Conservation (phyloP, 2,888 invertebrate species). For the Crocallis elinguaria region DNA sequence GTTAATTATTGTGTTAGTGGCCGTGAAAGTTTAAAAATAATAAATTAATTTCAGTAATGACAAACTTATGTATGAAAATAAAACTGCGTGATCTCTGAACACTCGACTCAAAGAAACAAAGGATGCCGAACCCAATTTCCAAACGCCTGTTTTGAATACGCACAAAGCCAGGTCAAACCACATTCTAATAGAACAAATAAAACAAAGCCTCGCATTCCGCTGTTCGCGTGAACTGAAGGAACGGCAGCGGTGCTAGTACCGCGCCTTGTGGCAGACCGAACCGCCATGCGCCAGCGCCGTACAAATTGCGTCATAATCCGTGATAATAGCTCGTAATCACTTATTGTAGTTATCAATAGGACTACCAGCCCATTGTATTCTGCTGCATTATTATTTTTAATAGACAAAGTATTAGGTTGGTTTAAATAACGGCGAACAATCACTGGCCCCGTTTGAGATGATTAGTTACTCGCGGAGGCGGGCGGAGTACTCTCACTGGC, state of each 20-base stretch:
- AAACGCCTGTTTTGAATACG: too few species aligned
- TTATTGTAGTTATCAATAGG: constrained; percentile 25
- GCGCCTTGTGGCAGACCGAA: constrained; percentile 21
- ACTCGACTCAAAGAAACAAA: too few species aligned
- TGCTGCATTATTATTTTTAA: constrained; percentile 10
- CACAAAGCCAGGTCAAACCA: neutral
- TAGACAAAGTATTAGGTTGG: constrained; percentile 9
- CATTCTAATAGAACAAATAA: constrained; percentile 1
- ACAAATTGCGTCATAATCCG: constrained; percentile 32
- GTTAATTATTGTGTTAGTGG: too few species aligned
- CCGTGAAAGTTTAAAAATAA: too few species aligned
- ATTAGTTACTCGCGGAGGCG: constrained; percentile 17
- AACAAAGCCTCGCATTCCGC: constrained; percentile 3
- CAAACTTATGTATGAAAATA: too few species aligned
- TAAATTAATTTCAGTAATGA: too few species aligned
- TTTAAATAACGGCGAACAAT: constrained; percentile 22
- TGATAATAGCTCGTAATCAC: constrained; percentile 27
- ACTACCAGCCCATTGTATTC: constrained; percentile 19
- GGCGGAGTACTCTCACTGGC: constrained; percentile 25
- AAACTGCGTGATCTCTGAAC: too few species aligned
- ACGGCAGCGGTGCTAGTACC: constrained; percentile 9
- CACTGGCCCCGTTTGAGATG: constrained; percentile 26
- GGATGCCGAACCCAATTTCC: too few species aligned
- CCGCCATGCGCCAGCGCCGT: constrained; percentile 19
- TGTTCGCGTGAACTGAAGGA: constrained; percentile 11